Evolutionary conservation across 2,888 invertebrate genomes (phyloP).

Genomic region (Apomyelois bistriatella): DNA sequence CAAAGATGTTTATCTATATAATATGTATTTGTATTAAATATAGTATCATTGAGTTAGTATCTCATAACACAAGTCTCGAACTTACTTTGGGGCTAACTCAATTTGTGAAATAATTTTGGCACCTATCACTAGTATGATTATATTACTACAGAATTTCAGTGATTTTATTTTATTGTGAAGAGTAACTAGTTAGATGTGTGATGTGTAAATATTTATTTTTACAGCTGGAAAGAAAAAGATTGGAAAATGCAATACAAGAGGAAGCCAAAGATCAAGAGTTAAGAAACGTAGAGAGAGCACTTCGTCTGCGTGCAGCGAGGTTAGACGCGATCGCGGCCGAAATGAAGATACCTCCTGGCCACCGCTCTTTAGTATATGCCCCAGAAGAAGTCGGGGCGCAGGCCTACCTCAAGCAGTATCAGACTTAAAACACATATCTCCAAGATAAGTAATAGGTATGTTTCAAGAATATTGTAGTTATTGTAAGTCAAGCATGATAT

Average conservation of each 20-base stretch:
- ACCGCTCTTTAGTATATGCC: slow-evolving; percentile 47
- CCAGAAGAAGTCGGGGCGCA: slow-evolving; percentile 45
- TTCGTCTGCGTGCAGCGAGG: slow-evolving; percentile 56
- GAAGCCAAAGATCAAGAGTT: slow-evolving; percentile 40
- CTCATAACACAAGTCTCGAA: too few species aligned
- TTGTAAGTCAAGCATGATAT: too few species aligned
- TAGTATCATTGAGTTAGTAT: too few species aligned
- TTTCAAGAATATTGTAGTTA: neutral
- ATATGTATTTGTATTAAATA: too few species aligned
- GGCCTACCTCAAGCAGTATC: slow-evolving; percentile 39
- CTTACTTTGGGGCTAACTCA: too few species aligned
- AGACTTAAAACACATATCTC: slow-evolving; percentile 12
- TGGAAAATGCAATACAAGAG: slow-evolving; percentile 48
- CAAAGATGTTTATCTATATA: too few species aligned
- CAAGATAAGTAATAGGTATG: neutral
- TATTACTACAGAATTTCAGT: too few species aligned
- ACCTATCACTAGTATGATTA: too few species aligned
- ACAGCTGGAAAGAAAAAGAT: slow-evolving; percentile 58
- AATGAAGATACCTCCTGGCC: slow-evolving; percentile 39
- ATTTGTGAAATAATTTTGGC: too few species aligned
- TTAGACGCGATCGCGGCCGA: slow-evolving; percentile 50
- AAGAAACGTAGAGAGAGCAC: slow-evolving; percentile 39
- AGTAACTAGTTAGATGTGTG: too few species aligned
- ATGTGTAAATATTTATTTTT: slow-evolving; percentile 15
- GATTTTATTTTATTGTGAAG: too few species aligned